Conservation (phyloP, 1,140 invertebrate species). For the Batillaria attramentaria region DNA sequence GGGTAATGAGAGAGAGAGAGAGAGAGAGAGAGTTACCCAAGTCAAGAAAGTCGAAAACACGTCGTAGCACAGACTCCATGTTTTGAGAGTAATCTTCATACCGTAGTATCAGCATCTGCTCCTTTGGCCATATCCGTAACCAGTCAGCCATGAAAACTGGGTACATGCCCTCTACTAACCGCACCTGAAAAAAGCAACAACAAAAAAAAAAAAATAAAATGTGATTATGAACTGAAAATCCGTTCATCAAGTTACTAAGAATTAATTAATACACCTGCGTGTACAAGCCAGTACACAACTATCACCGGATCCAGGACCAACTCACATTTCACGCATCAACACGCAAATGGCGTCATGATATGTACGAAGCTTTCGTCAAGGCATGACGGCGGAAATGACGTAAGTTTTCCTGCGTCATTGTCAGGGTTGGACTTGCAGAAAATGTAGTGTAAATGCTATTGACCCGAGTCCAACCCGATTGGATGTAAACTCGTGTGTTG, state of each 20-base stretch:
- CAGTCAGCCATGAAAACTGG: constrained; percentile 20
- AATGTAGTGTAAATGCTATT: too few species aligned
- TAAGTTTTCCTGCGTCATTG: too few species aligned
- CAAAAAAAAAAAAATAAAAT: too few species aligned
- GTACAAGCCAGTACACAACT: not conserved
- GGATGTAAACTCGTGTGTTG: too few species aligned
- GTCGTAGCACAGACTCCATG: not conserved
- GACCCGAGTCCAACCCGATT: too few species aligned
- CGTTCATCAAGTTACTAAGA: not conserved
- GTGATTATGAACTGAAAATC: too few species aligned
- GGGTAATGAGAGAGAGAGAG: too few species aligned
- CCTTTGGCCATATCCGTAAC: constrained; percentile 1
- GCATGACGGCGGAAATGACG: too few species aligned
- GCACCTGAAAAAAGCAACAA: constrained; percentile 4
- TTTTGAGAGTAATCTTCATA: constrained; percentile 7
- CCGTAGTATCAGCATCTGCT: constrained; percentile 14
- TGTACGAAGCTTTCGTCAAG: too few species aligned
- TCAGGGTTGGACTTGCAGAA: too few species aligned
- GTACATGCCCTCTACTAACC: constrained; percentile 16
- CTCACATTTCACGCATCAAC: constrained; percentile 14
- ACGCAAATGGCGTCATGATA: too few species aligned
- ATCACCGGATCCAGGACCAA: constrained; percentile 9
- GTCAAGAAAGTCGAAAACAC: constrained; percentile 8
- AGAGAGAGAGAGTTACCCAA: not conserved
- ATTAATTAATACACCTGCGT: not conserved